Base-by-base conservation (phyloP, 2,113 vertebrate genomes). In the Coturnix japonica region DNA sequence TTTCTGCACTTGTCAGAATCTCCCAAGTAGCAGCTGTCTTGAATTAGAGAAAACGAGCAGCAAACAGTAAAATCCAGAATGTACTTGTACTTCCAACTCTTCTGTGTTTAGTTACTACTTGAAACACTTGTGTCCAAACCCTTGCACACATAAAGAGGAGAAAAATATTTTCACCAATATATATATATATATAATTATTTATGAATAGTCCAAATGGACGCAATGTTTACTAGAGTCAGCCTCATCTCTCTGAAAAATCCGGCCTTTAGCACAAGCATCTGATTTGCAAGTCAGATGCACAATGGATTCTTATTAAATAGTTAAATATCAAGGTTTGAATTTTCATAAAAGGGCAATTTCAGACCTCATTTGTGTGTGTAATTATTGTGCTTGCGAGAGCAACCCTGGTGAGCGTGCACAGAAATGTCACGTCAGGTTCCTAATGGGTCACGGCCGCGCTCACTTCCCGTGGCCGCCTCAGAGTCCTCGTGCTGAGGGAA, bases 281-380 rank as follows among this genome's bases (percentile, higher is more conserved):
- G 92, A 92, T 87, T 94, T 93, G 75, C 79, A 89, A 95, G 93
- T 82, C 65, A 85, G 60, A 87, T 80, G 78, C 75, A 4, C 77
- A 84, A 74, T 81, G 67, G 47, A 51, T 78, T 87, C 85, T 89
- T 91, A 87, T 80, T 93, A 93, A 94, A 85, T 20, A 57, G 86
- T 93, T 93, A 96, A 94, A 94, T 95, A 96, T 85, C 94, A 94
- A 95, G 84, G 92, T 85, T 92, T 87, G 94, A 60, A 85, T 96
- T 94, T 93, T 93, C 92, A 85, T 87, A 77, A 96, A 96, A 96
- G 91, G 96, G 87, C 92, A 96, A 96, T 95, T 96, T 96, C 95
- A 16, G 16, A 87, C 87, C 92, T 95, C 95, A 71, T 96, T 85
- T 95, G 81, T 80, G 94, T 93, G 91, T 91, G 94, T 96, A 96